Evolutionary conservation across 2,888 invertebrate species (phyloP).

Genomic region (Volucella inflata): DNA sequence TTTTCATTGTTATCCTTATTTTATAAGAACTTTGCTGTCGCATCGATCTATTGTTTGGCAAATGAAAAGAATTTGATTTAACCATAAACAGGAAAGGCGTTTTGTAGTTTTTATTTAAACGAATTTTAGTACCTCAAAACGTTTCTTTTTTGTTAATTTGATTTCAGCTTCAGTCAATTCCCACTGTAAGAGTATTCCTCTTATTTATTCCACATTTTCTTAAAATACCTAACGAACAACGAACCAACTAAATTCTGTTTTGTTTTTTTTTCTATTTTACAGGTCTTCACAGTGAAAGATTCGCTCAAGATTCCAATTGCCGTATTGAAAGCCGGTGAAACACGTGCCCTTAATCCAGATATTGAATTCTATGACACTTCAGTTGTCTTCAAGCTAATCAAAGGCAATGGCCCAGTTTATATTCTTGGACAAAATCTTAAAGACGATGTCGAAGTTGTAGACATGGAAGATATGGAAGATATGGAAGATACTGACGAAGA

Average conservation of each 20-base stretch:
- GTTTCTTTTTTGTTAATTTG: no score
- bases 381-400: slow-evolving; percentile 91
- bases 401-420: slow-evolving; percentile 92
- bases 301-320: slow-evolving; percentile 93
- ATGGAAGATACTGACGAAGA: slow-evolving; percentile 91
- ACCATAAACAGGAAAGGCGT: no score
- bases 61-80: no score
- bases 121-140: no score
- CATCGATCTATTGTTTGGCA: no score
- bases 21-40: no score
- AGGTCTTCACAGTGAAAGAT: slow-evolving; percentile 85
- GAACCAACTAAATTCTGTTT: not conserved
- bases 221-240: not conserved
- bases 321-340: slow-evolving; percentile 91
- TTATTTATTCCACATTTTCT: no score
- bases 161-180: no score
- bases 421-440: slow-evolving; percentile 93
- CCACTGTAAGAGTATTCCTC: no score
- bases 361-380: slow-evolving; percentile 94
- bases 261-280: slow-evolving; percentile 34
- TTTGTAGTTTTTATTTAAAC: no score
- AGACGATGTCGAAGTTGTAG: slow-evolving; percentile 92
- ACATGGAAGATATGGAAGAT: slow-evolving; percentile 91
- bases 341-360: slow-evolving; percentile 90
- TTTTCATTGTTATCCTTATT: no score